Conservation (phyloP, 2,797 vertebrate genomes). For the Gymnoscopelus braueri region DNA sequence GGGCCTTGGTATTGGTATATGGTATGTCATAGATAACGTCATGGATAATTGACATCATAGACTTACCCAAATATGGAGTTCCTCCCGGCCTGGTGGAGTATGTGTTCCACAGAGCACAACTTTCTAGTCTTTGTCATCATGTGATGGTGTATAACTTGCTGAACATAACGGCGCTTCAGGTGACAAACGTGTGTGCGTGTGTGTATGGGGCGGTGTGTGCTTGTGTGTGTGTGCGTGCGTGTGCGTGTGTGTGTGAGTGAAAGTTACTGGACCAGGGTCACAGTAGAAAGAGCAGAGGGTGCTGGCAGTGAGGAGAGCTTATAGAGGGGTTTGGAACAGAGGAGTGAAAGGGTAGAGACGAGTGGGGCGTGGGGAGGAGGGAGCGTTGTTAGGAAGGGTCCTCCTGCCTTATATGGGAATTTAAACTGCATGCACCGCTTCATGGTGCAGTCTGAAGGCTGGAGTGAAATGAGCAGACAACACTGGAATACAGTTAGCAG, state of each 20-base stretch:
- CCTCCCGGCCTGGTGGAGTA: too few species aligned
- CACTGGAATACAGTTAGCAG: slow-evolving; percentile 35
- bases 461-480: slow-evolving; percentile 57
- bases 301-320: slow-evolving; percentile 32
- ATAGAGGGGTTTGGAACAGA: slow-evolving; percentile 46
- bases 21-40: too few species aligned
- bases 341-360: slow-evolving; percentile 59
- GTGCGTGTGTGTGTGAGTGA: slow-evolving; percentile 16
- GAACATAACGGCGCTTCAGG: too few species aligned
- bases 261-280: slow-evolving; percentile 41
- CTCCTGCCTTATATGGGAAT: slow-evolving; percentile 83
- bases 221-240: neutral
- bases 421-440: slow-evolving; percentile 68
- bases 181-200: neutral
- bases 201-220: neutral
- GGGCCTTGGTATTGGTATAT: too few species aligned
- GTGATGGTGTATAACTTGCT: too few species aligned
- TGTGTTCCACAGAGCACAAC: too few species aligned
- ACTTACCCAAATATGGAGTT: too few species aligned
- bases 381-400: slow-evolving; percentile 64
- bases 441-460: slow-evolving; percentile 65
- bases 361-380: slow-evolving; percentile 39
- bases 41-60: too few species aligned
- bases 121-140: too few species aligned
- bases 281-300: slow-evolving; percentile 49